These are phyloP conservation scores for Falco punctatus DNA, from an alignment of 2,113 vertebrate genomes.

Conservation along the genomic window DNA sequence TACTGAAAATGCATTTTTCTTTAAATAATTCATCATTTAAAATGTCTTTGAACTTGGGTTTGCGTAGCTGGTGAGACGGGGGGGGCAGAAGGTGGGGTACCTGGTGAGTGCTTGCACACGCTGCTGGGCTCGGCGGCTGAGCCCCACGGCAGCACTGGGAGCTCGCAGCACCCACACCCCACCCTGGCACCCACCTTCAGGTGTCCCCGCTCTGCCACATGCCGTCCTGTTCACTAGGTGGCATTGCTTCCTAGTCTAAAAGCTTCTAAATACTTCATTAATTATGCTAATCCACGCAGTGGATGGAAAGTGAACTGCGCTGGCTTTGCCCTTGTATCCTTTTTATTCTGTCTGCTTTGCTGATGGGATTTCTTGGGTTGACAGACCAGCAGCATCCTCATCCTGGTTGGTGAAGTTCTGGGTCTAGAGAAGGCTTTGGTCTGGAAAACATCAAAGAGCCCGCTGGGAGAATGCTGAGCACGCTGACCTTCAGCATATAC, in stretches of 20 bases:
- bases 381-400: neutral
- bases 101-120: neutral
- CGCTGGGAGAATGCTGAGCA: neutral
- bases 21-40: constrained; percentile 59
- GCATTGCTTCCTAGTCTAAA: constrained; percentile 49
- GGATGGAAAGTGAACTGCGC: neutral
- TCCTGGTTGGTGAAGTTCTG: neutral
- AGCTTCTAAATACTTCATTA: neutral
- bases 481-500: neutral
- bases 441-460: neutral
- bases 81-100: neutral
- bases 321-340: neutral
- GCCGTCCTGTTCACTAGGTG: constrained; percentile 45
- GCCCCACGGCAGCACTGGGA: neutral
- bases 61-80: neutral
- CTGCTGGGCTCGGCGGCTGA: neutral
- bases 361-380: neutral
- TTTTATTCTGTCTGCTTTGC: neutral
- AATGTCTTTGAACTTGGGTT: constrained; percentile 54
- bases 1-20: constrained; percentile 49
- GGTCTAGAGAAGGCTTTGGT: neutral
- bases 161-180: neutral
- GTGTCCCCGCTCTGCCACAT: neutral
- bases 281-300: neutral
- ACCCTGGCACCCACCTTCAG: neutral